Evolutionary conservation across 2,888 invertebrate genomes (phyloP), one percentile per base, ranked within the genome.

Genomic region (Zaprionus obscuricornis): DNA sequence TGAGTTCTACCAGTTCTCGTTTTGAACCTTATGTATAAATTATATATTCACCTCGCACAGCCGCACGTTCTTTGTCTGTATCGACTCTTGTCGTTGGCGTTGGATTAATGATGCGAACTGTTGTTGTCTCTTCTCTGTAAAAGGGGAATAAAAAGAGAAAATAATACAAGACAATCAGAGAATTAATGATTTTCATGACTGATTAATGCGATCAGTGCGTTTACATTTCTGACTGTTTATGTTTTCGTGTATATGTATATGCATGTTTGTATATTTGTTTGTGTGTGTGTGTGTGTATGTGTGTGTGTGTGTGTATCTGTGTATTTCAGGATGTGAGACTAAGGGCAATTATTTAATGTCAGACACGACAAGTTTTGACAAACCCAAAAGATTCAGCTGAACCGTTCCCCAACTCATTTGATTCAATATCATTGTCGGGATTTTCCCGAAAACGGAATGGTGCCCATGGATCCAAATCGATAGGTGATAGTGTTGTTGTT

Each of bases 401-500:
- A 36, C 33, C 40, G 13, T 29, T 47, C n/a, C 42, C 55, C 33
- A 54, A 31, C 13, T 62, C 22, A 33, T 52, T 58, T 5, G 57
- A 37, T 6, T 10, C 24, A 8, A 56, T 42, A 17, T 65, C 64
- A 29, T 66, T 34, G 8, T 2, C 49, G 0, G 63, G 55, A 3
- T 54, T 49, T 6, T 59, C 66, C 6, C 66, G 74, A 13, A 82
- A 82, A 3, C 52, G 45, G 29, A 79, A 87, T 11, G 86, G 76
- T n/a, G 57, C 71, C 40, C 74, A 72, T 13, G 74, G 66, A 73
- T 82, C 72, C 22, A 17, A 34, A 18, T 43, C 40, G n/a, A 16
- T 27, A 33, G 2, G 1, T 22, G 46, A 1, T 24, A 52, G n/a
- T 29, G 45, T 39, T 10, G 37, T n/a, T 11, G 17, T 10, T 5